A percentile compares a stretch with the other conserved stretches of the same genome.
These are phyloP conservation scores for Bradypus variegatus DNA, from an alignment of 2,797 vertebrate species.

Conservation along the genomic window DNA sequence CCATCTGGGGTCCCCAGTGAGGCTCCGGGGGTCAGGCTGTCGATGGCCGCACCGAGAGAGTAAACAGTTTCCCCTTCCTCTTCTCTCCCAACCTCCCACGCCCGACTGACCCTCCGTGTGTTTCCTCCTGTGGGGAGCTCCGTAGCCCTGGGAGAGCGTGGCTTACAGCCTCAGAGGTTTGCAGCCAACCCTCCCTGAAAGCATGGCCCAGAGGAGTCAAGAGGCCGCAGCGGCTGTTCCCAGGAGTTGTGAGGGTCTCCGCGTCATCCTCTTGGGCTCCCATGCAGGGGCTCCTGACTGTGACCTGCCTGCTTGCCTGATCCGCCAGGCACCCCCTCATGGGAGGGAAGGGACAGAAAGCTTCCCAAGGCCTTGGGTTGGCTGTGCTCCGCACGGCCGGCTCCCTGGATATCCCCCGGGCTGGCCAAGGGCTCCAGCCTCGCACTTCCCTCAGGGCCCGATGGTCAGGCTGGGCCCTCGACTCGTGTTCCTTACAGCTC, in stretches of 20 bases:
- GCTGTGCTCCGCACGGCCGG: background rate
- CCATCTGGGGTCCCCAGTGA: constrained; percentile 53
- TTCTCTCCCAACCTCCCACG: background rate
- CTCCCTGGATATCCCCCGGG: background rate
- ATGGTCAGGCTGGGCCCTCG: background rate
- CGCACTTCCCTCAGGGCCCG: background rate
- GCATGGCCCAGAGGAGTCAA: background rate
- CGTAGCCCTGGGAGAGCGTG: background rate
- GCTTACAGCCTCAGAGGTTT: too few species aligned
- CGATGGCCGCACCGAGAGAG: constrained; percentile 36
- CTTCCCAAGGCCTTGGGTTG: background rate
- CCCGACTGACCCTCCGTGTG: background rate
- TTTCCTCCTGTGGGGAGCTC: background rate
- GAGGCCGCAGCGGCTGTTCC: background rate
- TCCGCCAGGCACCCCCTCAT: too few species aligned
- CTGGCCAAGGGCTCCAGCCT: background rate
- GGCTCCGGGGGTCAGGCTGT: constrained; percentile 24
- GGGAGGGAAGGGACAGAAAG: background rate
- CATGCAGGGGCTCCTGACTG: background rate
- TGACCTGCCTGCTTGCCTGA: background rate
- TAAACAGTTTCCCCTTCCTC: constrained; percentile 19
- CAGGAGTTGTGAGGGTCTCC: too few species aligned
- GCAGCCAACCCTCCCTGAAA: background rate
- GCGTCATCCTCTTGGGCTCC: background rate
- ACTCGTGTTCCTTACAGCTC: background rate